These are phyloP conservation scores for Pyrocoelia pectoralis DNA, from an alignment of 2,888 invertebrate genomes.

Conservation along the genomic window DNA sequence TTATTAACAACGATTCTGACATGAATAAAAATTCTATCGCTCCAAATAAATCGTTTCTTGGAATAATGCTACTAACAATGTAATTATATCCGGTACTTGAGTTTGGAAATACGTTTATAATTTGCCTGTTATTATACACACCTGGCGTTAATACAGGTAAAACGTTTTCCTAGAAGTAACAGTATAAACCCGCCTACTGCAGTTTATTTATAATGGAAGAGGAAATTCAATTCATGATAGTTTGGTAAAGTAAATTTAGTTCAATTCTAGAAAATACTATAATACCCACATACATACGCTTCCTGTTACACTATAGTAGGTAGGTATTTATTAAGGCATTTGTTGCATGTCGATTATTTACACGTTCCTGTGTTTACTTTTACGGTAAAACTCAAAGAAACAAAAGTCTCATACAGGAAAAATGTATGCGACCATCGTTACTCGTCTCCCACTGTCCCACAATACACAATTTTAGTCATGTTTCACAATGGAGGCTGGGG, in stretches of 20 bases:
- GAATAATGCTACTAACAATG: constrained; percentile 31
- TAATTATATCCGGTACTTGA: constrained; percentile 37
- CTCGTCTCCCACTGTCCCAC: too few relatives aligned
- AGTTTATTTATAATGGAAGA: constrained; percentile 8
- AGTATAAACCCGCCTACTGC: constrained; percentile 7
- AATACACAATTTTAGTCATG: too few relatives aligned
- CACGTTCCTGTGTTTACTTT: too few relatives aligned
- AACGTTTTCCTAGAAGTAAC: constrained; percentile 29
- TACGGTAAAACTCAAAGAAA: too few relatives aligned
- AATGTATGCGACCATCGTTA: too few relatives aligned
- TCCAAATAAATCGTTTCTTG: constrained; percentile 33
- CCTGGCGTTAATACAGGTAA: constrained; percentile 26
- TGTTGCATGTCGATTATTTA: too few relatives aligned
- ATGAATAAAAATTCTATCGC: constrained; percentile 25
- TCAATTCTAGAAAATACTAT: constrained; percentile 6
- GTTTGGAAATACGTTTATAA: constrained; percentile 38
- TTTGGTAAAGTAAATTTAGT: constrained; percentile 11
- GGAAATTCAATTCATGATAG: constrained; percentile 14
- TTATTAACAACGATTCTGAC: background rate
- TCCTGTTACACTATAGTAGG: too few relatives aligned
- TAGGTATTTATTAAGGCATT: background rate
- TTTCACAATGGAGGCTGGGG: too few relatives aligned
- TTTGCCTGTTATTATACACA: constrained; percentile 32
- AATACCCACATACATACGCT: background rate
- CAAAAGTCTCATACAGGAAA: too few relatives aligned